Base-by-base conservation (phyloP, 2,113 vertebrate species). In the Felis chaus region DNA sequence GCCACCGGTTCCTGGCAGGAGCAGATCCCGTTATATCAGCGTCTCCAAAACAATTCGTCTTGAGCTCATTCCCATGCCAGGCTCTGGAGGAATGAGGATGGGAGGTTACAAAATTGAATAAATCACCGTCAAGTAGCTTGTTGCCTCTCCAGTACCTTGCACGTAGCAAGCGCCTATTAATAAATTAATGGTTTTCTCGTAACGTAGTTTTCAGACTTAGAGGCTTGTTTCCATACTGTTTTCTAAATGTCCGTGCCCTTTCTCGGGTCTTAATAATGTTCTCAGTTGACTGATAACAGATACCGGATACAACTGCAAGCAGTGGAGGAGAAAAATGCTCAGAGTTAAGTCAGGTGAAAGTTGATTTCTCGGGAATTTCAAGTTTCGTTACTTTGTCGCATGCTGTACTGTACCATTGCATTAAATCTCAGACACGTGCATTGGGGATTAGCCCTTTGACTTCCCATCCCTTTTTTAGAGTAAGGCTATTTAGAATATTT, bases 21-120 rank as follows among this genome's bases (percentile, higher is more conserved):
- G 78, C 87, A 8, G n/a, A 11, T 53, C 7, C 3, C 27, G 0
- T 25, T 7, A 3, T 6, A 0, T 3, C 29, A 12, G 23, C 53
- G 3, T 57, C 39, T 33, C 41, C 33, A 5, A 0, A 7, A 33
- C 66, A 13, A 10, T 6, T 57, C 6, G 3, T 7, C 53, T 63
- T 16, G 45, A 73, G 53, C 25, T 66, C 16, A 7, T 39, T 25
- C 23, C n/a, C 31, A 19, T 57, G 23, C 18, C 36, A 4, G 82
- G 50, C 15, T 12, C 68, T 2, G 61, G 27, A 31, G 76, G n/a
- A 39, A 3, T 21, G 39, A 53, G 82, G 29, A 31, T 66, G 78
- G 27, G 66, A 36, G 55, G 41, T 39, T 25, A 29, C 39, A 7
- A 1, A 63, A 33, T 7, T 18, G 68, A 61, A 0, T 21, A 12